Base-by-base conservation (phyloP, 37 sponge, comb jelly and placozoan genomes). In the Theonella swinhoei region DNA sequence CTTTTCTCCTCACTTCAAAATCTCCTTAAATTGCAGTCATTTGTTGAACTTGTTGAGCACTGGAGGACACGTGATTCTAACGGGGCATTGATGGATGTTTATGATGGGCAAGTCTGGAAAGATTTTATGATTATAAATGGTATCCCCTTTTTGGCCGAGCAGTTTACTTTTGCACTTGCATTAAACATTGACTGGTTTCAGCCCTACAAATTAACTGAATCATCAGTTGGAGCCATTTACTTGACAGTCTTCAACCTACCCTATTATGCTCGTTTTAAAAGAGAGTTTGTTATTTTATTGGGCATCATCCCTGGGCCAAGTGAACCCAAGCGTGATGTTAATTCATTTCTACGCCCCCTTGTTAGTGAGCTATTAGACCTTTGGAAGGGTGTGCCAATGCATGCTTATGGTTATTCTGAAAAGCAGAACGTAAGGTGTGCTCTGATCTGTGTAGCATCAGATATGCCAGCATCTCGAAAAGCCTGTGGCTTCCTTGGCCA, bases 141-240 rank as follows among this genome's bases (percentile, higher is more conserved):
- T 1, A 47, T 11, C 11, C 67, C 67, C 33, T 82, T 61, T 33
- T 43, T 69, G 32, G 19, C 43, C 0, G 33, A 61, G 3, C 74
- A 22, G 14, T 39, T 75, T 42, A 80, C 66, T 80, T 38, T 90
- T 39, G 38, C 75, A 24, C 60, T 91, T 17, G 29, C 37, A 32
- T 42, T 90, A 22, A 90, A 90, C 25, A 42, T 90, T 35, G 91
- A 90, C 59, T 80, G 91, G 86, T 90, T 90, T 68, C 64, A 75
- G 39, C 76, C 82, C 33, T 90, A 62, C 59, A 64, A 59, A 38
- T 71, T 81, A 61, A 62, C 80, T 3, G 28, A 37, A 19, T 77
- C 82, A 62, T 82, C 80, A 28, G 80, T 89, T 11, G 90, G 90
- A 75, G 80, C 65, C 17, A 79, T 89, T 23, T 89, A 80, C 36